Evolutionary conservation across 2,888 invertebrate genomes (phyloP).

Genomic region (Magallana nippona): DNA sequence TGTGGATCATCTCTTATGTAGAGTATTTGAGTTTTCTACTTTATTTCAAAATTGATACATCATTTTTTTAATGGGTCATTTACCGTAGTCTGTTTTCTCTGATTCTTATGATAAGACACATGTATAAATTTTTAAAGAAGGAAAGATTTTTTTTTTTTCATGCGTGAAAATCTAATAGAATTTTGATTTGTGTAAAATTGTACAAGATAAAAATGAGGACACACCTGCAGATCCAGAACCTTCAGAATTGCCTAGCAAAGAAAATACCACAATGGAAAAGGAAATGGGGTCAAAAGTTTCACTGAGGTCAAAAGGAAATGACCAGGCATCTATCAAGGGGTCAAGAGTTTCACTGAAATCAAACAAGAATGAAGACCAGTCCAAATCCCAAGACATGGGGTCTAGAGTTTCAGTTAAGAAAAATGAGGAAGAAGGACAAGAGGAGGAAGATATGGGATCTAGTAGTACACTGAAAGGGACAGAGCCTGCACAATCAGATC

Average conservation of each 20-base stretch:
- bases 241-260: not conserved
- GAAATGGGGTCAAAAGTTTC: constrained; percentile 17
- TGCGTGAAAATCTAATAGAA: no score
- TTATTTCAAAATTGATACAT: no score
- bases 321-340: constrained; percentile 7
- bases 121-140: no score
- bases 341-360: constrained; percentile 38
- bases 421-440: constrained; percentile 18
- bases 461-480: constrained; percentile 12
- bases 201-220: not conserved
- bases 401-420: constrained; percentile 8
- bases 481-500: not conserved
- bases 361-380: constrained; percentile 23
- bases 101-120: no score
- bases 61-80: no score
- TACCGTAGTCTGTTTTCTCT: no score
- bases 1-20: no score
- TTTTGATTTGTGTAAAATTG: no score
- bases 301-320: constrained; percentile 10
- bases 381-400: not conserved
- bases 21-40: no score
- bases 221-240: not conserved
- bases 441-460: constrained; percentile 15
- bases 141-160: no score
- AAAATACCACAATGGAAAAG: constrained; percentile 11